Evolutionary conservation across 2,113 vertebrate genomes (phyloP).

Genomic region (Fregetta grallaria): DNA sequence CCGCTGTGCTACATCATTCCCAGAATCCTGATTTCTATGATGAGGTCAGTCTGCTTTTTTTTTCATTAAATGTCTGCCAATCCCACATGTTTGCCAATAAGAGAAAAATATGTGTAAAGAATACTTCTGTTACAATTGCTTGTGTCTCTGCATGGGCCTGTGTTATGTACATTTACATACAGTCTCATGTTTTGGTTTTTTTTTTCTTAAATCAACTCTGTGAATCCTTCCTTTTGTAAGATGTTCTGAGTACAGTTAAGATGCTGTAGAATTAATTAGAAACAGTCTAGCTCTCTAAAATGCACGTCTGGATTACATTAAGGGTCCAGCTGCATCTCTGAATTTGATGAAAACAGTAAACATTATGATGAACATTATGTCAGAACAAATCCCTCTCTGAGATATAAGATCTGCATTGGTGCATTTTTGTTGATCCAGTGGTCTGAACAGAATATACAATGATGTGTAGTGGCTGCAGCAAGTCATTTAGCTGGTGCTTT

Average conservation of each 20-base stretch:
- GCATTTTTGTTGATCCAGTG: neutral
- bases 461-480: neutral
- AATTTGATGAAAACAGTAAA: neutral
- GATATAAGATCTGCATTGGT: neutral
- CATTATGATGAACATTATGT: neutral
- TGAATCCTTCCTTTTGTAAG: neutral
- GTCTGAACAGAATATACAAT: neutral
- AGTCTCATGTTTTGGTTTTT: neutral
- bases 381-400: neutral
- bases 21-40: constrained; percentile 98
- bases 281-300: neutral
- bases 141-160: neutral
- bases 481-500: neutral
- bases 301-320: neutral
- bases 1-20: constrained; percentile 92
- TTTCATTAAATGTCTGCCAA: neutral
- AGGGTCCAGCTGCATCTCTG: constrained; percentile 1
- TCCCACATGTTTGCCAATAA: neutral
- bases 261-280: constrained; percentile 27
- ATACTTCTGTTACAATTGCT: neutral
- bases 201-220: neutral
- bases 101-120: neutral
- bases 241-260: neutral
- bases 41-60: constrained; percentile 80
- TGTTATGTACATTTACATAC: neutral